phyloP scores from a whole-genome alignment of 1,140 invertebrate species.

The Drosophila rhopaloa region DNA sequence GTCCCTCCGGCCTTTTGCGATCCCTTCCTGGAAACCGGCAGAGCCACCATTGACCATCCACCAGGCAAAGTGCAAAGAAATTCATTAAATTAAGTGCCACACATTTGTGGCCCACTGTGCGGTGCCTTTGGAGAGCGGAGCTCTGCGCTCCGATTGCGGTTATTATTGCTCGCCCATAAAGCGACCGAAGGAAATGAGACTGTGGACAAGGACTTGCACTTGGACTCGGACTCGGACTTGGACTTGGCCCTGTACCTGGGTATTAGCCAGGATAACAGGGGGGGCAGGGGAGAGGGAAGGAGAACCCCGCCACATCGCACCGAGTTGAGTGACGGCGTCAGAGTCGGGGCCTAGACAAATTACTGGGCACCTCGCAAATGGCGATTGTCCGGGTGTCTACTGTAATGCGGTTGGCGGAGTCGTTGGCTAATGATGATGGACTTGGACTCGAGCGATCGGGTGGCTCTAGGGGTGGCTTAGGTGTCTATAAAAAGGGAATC shows the following conservation, averaged over 20 bases:
- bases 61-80: conserved; percentile 78
- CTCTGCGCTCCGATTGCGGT: conserved; percentile 41
- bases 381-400: conserved; percentile 32
- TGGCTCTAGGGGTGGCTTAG: conserved; percentile 24
- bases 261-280: conserved; percentile 15
- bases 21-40: conserved; percentile 33
- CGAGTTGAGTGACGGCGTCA: conserved; percentile 54
- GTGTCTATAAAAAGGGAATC: conserved; percentile 4
- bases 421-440: conserved; percentile 44
- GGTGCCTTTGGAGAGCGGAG: conserved; percentile 40
- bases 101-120: conserved; percentile 79
- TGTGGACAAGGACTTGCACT: conserved; percentile 18
- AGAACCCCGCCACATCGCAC: not conserved
- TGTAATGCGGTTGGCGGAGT: conserved; percentile 22
- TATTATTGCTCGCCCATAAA: conserved; percentile 56
- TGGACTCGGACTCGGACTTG: too few relatives aligned
- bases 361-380: conserved; percentile 41
- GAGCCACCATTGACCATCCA: conserved; percentile 7
- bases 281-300: not conserved
- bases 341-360: conserved; percentile 49
- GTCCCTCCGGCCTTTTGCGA: not conserved
- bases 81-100: conserved; percentile 82
- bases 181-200: conserved; percentile 34
- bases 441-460: conserved; percentile 23
- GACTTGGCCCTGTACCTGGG: not conserved